Evolutionary conservation across 2,888 invertebrate genomes (phyloP).

Genomic region (Agrochola litura): DNA sequence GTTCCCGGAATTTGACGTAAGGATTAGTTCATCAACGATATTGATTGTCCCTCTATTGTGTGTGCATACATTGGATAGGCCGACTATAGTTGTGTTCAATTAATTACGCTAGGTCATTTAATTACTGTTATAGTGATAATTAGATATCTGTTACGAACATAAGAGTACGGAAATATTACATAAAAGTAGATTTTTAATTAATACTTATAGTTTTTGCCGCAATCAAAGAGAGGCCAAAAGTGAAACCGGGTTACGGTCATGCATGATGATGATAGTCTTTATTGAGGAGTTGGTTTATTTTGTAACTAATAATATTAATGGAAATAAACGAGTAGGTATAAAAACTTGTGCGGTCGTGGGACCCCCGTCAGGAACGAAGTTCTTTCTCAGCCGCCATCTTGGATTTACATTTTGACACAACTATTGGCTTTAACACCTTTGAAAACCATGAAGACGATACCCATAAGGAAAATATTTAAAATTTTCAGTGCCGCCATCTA

Average conservation of each 20-base stretch:
- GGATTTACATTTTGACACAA: no score
- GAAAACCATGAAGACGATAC: no score
- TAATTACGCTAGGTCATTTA: constrained; percentile 36
- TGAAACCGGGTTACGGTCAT: not conserved
- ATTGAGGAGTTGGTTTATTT: not conserved
- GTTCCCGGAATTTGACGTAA: constrained; percentile 56
- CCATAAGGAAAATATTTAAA: no score
- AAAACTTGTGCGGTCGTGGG: no score
- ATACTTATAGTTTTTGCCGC: not conserved
- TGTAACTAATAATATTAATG: not conserved
- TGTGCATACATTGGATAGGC: not conserved
- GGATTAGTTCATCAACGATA: constrained; percentile 63
- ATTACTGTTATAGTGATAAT: constrained; percentile 27
- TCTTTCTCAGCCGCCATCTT: no score
- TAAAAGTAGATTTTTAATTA: not conserved
- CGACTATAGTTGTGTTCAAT: constrained; percentile 1
- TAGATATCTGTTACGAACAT: not conserved
- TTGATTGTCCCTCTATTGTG: constrained; percentile 49
- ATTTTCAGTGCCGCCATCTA: no score
- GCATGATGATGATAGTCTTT: not conserved
- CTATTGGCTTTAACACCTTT: no score
- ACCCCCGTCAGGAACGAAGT: no score
- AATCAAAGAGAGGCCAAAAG: not conserved
- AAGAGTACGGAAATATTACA: not conserved
- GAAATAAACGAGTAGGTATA: no score